Percentiles rank a stretch among this genome's conserved stretches.
phyloP scores from a whole-genome alignment of 1,140 invertebrate species.

The Carcinoscorpius rotundicauda region DNA sequence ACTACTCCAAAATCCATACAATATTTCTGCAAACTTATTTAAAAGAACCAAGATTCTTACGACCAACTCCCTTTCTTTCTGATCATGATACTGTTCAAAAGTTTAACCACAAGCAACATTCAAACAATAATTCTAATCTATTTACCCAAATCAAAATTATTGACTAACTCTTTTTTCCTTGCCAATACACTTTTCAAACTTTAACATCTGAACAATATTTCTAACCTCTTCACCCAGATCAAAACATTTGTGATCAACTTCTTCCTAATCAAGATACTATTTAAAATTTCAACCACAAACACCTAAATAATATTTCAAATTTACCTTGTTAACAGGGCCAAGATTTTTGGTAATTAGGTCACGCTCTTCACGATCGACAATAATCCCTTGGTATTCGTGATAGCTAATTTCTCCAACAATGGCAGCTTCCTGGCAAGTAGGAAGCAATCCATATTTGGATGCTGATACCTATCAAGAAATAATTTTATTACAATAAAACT shows the following conservation, averaged over 20 bases:
- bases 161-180: too few relatives aligned
- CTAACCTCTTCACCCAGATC: neutral
- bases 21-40: too few relatives aligned
- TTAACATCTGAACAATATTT: slow-evolving; percentile 2
- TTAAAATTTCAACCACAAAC: too few relatives aligned
- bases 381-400: slow-evolving; percentile 63
- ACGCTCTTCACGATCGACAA: slow-evolving; percentile 15
- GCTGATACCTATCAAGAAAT: slow-evolving; percentile 46
- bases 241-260: too few relatives aligned
- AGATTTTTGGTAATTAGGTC: slow-evolving; percentile 59
- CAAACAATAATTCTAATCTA: too few relatives aligned
- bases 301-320: neutral
- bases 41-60: too few relatives aligned
- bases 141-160: too few relatives aligned
- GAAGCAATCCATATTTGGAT: slow-evolving; percentile 70
- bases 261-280: too few relatives aligned
- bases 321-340: slow-evolving; percentile 78
- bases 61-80: too few relatives aligned
- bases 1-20: too few relatives aligned
- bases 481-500: neutral
- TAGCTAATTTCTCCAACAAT: slow-evolving; percentile 76
- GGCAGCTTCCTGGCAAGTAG: slow-evolving; percentile 78
- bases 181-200: neutral
- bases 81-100: too few relatives aligned
- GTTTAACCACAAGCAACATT: too few relatives aligned